phyloP scores from a whole-genome alignment of 2,888 invertebrate species.

The Ypsolopha scabrella region DNA sequence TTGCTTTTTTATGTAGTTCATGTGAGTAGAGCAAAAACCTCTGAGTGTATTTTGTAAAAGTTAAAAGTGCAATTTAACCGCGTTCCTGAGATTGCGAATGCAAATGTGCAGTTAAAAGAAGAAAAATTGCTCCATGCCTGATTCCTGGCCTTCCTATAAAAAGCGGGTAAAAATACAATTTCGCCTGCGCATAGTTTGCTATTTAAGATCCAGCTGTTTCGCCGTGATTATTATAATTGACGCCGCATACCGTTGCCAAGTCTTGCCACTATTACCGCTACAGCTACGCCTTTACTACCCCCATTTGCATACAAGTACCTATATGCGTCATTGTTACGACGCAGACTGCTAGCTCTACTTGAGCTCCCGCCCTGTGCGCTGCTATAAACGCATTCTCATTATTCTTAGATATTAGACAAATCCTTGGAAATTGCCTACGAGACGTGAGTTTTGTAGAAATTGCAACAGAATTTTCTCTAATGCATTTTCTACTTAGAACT shows the following conservation, averaged over 20 bases:
- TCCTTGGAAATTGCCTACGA: background rate
- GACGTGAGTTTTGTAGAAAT: background rate
- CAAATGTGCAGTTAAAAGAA: conserved; percentile 4
- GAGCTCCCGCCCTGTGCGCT: background rate
- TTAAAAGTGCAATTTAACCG: background rate
- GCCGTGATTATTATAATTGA: conserved; percentile 46
- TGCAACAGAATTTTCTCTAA: too few species aligned
- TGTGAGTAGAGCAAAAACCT: background rate
- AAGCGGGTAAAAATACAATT: conserved; percentile 1
- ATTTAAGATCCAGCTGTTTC: conserved; percentile 30
- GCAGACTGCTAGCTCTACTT: background rate
- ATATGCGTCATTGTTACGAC: background rate
- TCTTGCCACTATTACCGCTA: conserved; percentile 18
- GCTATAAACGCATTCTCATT: background rate
- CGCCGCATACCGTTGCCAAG: conserved; percentile 45
- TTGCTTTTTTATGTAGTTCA: background rate
- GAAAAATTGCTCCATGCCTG: background rate
- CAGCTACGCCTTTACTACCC: conserved; percentile 1
- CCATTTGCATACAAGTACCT: conserved; percentile 3
- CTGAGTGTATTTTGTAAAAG: background rate
- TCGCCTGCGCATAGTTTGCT: conserved; percentile 12
- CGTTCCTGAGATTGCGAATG: conserved; percentile 5
- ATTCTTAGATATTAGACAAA: background rate
- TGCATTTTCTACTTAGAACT: too few species aligned
- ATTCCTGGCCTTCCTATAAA: background rate